A percentile compares a stretch with the other conserved stretches of the same genome.
phyloP scores from a whole-genome alignment of 2,113 vertebrate genomes.

The Sula dactylatra region DNA sequence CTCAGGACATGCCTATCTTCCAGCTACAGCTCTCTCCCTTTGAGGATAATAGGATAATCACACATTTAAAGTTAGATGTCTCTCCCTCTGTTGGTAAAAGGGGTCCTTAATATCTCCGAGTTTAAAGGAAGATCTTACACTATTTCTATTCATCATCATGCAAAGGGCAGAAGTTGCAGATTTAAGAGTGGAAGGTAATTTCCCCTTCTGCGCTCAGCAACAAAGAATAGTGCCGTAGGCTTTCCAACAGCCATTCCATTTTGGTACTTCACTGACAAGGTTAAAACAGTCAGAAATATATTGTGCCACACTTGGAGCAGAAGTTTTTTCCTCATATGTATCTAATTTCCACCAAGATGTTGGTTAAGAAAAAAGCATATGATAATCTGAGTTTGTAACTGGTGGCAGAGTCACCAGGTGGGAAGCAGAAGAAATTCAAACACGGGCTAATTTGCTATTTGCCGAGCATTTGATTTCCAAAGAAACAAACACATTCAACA shows the following conservation, averaged over 20 bases:
- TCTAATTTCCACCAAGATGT: background rate
- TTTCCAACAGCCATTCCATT: background rate
- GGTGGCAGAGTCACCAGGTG: background rate
- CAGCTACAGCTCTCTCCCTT: background rate
- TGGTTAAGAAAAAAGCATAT: background rate
- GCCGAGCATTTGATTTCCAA: background rate
- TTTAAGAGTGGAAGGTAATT: slow-evolving; percentile 15
- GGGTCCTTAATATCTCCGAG: background rate
- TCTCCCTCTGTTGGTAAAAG: background rate
- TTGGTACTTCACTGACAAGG: background rate
- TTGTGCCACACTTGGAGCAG: background rate
- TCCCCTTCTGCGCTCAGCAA: background rate
- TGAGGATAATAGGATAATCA: background rate
- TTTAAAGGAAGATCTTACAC: background rate
- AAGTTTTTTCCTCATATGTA: background rate
- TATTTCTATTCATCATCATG: background rate
- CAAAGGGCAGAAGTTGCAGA: slow-evolving; percentile 18
- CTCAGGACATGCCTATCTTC: background rate
- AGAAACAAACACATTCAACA: background rate
- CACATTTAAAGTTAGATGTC: background rate
- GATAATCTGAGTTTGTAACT: background rate
- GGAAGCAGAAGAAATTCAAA: background rate
- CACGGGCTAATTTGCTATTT: background rate
- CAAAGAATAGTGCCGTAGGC: background rate
- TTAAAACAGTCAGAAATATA: slow-evolving; percentile 7